A percentile compares a stretch with the other conserved stretches of the same genome.
phyloP scores from a whole-genome alignment of 2,797 vertebrate species.

The Enteromius mattozi region DNA sequence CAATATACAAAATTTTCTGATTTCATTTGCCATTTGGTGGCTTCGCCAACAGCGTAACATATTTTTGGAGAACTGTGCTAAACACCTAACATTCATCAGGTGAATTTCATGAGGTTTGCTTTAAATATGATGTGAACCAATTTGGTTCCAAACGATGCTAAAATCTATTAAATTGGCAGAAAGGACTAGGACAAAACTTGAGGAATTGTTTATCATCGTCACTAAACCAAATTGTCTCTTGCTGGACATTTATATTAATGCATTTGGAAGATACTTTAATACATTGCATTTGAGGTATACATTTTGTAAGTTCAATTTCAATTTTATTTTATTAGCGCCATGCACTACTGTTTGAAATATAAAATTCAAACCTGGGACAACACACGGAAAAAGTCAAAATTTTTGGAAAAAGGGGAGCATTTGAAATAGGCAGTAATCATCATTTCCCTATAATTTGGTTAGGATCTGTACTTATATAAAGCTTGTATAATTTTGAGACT shows the following conservation, averaged over 20 bases:
- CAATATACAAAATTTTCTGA: neutral
- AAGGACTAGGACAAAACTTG: neutral
- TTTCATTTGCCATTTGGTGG: neutral
- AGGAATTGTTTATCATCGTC: neutral
- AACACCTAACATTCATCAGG: neutral
- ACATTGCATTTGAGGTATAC: neutral
- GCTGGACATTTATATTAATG: neutral
- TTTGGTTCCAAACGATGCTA: neutral
- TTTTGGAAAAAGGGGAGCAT: neutral
- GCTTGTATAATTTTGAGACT: neutral
- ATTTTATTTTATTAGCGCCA: neutral
- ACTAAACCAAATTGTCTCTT: neutral
- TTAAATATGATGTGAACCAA: neutral
- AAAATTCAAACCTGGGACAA: neutral
- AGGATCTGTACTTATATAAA: neutral
- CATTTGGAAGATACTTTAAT: neutral
- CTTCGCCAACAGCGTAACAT: neutral
- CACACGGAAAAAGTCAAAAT: neutral
- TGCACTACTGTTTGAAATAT: neutral
- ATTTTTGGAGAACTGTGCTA: neutral
- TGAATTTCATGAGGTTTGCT: neutral
- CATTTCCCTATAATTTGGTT: neutral
- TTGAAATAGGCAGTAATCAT: neutral
- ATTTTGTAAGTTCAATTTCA: neutral
- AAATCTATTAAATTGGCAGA: neutral